Evolutionary conservation across 2,888 invertebrate genomes (phyloP).

Genomic region (Eulithis prunata): DNA sequence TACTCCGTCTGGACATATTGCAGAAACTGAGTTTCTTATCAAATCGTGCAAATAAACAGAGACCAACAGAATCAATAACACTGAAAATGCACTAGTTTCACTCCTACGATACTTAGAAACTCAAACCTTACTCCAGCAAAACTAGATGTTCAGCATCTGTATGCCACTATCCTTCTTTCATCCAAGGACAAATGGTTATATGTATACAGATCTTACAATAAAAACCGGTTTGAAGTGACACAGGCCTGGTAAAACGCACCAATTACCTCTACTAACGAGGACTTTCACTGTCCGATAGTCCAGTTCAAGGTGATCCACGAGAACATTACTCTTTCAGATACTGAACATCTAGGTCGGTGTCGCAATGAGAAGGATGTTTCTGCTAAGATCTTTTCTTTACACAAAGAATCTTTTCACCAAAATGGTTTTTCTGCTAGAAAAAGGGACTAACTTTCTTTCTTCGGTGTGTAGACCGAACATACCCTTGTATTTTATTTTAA

Average conservation of each 20-base stretch:
- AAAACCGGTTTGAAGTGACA: constrained; percentile 43
- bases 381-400: neutral
- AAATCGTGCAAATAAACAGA: constrained; percentile 68
- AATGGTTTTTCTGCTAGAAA: neutral
- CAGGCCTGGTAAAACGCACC: constrained; percentile 53
- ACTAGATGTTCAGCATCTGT: neutral
- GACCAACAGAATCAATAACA: constrained; percentile 14
- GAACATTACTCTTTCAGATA: constrained; percentile 60
- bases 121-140: neutral
- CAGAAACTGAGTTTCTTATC: constrained; percentile 66
- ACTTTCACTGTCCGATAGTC: constrained; percentile 77
- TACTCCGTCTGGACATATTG: constrained; percentile 55
- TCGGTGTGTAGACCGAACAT: too few species aligned
- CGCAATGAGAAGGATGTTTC: constrained; percentile 42
- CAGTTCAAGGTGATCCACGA: constrained; percentile 75
- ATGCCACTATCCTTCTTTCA: neutral
- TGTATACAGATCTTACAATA: constrained; percentile 2
- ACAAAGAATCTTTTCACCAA: too few species aligned
- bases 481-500: neutral
- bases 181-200: neutral
- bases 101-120: neutral
- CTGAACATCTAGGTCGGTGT: constrained; percentile 52
- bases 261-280: constrained; percentile 75
- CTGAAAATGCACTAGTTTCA: constrained; percentile 7
- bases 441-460: too few species aligned